phyloP scores from a whole-genome alignment of 2,888 invertebrate genomes.

The Nomada fabriciana region DNA sequence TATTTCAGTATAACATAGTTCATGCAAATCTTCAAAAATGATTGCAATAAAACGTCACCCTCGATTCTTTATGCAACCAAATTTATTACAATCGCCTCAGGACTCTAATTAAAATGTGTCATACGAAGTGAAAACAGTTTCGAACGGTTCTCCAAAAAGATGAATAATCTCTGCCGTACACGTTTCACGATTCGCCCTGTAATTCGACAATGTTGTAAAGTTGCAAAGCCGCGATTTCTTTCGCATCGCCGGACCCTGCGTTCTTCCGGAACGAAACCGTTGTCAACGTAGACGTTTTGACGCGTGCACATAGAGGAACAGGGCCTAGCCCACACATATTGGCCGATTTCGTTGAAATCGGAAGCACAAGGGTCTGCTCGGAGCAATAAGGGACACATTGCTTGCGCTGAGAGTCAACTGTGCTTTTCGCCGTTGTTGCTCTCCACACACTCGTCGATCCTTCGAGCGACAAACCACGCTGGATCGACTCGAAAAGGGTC shows the following conservation, averaged over 20 bases:
- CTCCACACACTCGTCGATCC: not conserved
- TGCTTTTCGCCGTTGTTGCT: not conserved
- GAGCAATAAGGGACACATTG: not conserved
- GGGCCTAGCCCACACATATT: not conserved
- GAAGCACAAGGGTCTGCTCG: not conserved
- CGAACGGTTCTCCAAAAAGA: too few relatives aligned
- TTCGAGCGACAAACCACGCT: too few relatives aligned
- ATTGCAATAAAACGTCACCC: too few relatives aligned
- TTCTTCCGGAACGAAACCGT: not conserved
- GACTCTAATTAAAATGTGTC: too few relatives aligned
- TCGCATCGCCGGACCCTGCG: not conserved
- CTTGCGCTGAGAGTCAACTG: not conserved
- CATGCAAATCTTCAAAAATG: too few relatives aligned
- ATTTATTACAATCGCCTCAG: too few relatives aligned
- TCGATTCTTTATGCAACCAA: too few relatives aligned
- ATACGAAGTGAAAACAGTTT: too few relatives aligned
- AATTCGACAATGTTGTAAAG: slow-evolving; percentile 1
- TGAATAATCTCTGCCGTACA: too few relatives aligned
- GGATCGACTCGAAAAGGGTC: not conserved
- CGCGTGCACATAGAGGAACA: slow-evolving; percentile 4
- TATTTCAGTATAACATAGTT: too few relatives aligned
- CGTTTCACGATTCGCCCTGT: too few relatives aligned
- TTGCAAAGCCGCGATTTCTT: slow-evolving; percentile 10
- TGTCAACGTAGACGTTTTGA: not conserved
- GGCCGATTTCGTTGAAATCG: not conserved